phyloP scores from a whole-genome alignment of 2,888 invertebrate species.

The Melanotus villosus region DNA sequence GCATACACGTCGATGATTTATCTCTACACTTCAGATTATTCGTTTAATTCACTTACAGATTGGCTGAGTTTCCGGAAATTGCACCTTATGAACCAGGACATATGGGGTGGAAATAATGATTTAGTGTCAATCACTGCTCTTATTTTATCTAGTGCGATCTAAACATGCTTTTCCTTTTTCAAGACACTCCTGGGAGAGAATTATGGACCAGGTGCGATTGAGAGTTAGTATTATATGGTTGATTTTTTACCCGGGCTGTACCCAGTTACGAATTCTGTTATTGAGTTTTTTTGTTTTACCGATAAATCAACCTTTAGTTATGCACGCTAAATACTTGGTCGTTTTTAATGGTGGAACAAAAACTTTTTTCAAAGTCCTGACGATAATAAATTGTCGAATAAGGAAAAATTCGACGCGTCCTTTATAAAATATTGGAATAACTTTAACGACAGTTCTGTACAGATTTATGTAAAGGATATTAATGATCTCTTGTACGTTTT shows the following conservation, averaged over 20 bases:
- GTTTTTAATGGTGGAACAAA: no score
- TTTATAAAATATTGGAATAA: no score
- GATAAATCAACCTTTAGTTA: background rate
- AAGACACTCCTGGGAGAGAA: slow-evolving; percentile 17
- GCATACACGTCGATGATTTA: slow-evolving; percentile 24
- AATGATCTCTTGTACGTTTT: no score
- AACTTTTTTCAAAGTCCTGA: no score
- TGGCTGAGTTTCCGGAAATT: slow-evolving; percentile 15
- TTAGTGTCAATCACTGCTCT: slow-evolving; percentile 22
- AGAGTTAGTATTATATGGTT: background rate
- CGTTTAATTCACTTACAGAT: slow-evolving; percentile 38
- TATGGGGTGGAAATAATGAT: slow-evolving; percentile 26
- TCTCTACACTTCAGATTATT: slow-evolving; percentile 35
- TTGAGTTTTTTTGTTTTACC: background rate
- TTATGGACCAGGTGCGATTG: slow-evolving; percentile 27
- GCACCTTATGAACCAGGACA: slow-evolving; percentile 5
- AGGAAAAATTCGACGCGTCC: no score
- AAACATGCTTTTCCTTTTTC: slow-evolving; percentile 35
- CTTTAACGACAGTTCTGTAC: no score
- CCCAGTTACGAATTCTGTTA: background rate
- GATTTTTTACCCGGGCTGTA: background rate
- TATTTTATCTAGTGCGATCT: slow-evolving; percentile 29
- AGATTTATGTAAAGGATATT: no score
- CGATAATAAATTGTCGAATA: no score
- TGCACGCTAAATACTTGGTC: background rate